A percentile compares a stretch with the other conserved stretches of the same genome.
Evolutionary conservation across 2,888 invertebrate genomes (phyloP).

Genomic region (Parnassius smintheus): DNA sequence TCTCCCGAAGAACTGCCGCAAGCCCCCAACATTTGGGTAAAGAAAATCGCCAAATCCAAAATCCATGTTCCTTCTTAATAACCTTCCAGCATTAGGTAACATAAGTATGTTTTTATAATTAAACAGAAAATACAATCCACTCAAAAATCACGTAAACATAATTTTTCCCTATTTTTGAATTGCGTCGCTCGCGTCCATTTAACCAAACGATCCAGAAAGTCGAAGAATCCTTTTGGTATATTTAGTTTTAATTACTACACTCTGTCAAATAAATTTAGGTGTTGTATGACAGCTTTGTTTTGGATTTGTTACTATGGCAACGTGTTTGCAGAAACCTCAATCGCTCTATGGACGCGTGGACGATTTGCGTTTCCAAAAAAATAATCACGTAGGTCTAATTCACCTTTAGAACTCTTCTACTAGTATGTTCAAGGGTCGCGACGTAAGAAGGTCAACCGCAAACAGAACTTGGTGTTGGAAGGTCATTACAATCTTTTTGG

Average conservation of each 20-base stretch:
- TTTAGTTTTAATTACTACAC: no score
- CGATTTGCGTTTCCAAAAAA: constrained; percentile 23
- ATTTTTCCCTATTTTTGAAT: constrained; percentile 49
- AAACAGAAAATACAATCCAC: constrained; percentile 39
- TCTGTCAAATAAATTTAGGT: constrained; percentile 47
- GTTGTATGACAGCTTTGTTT: constrained; percentile 68
- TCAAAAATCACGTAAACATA: constrained; percentile 57
- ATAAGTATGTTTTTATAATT: constrained; percentile 37
- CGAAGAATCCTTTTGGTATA: constrained; percentile 32
- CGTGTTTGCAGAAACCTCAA: constrained; percentile 58
- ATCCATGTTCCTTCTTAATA: constrained; percentile 62
- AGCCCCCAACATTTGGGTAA: constrained; percentile 63
- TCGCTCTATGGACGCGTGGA: constrained; percentile 14
- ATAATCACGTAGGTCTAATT: constrained; percentile 1
- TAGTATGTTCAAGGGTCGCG: constrained; percentile 2
- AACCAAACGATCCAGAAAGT: constrained; percentile 45
- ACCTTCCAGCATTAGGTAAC: constrained; percentile 47
- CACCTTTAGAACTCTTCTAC: constrained; percentile 5
- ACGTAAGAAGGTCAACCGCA: constrained; percentile 8
- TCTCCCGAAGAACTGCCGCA: constrained; percentile 59
- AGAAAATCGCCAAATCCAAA: constrained; percentile 69
- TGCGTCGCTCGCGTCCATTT: constrained; percentile 50
- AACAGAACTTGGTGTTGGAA: constrained; percentile 22
- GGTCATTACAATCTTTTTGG: constrained; percentile 33
- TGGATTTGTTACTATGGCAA: constrained; percentile 54